These are phyloP conservation scores for Endotricha flammealis DNA, from an alignment of 2,888 invertebrate genomes.

Conservation along the genomic window DNA sequence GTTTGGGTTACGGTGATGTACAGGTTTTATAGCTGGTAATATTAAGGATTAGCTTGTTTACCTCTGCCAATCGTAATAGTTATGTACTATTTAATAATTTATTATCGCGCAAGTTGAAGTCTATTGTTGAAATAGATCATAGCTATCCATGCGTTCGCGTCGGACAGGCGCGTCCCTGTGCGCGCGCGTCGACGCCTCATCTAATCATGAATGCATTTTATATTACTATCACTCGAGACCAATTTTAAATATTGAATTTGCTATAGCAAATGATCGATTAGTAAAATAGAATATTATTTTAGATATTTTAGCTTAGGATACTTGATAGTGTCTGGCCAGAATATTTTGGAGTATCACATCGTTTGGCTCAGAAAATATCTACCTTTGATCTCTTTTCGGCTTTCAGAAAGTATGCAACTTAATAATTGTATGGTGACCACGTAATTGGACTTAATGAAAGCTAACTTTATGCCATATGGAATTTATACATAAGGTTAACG, in stretches of 20 bases:
- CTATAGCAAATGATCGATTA: constrained; percentile 70
- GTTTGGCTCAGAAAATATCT: constrained; percentile 78
- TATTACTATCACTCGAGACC: constrained; percentile 71
- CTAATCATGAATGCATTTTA: constrained; percentile 68
- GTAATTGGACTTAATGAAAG: constrained; percentile 74
- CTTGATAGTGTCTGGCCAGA: constrained; percentile 78
- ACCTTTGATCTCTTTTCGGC: constrained; percentile 77
- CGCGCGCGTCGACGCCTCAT: constrained; percentile 54
- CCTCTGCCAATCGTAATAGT: constrained; percentile 78
- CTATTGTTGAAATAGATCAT: constrained; percentile 76
- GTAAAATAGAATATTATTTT: constrained; percentile 73
- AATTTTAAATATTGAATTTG: constrained; percentile 73
- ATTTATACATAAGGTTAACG: constrained; percentile 78
- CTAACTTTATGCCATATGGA: constrained; percentile 78
- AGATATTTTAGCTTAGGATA: constrained; percentile 78
- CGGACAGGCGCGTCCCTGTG: constrained; percentile 19
- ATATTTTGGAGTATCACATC: constrained; percentile 78
- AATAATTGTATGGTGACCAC: constrained; percentile 69
- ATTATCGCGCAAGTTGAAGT: constrained; percentile 71
- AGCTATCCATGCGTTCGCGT: constrained; percentile 60
- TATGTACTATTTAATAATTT: constrained; percentile 75
- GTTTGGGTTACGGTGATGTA: constrained; percentile 76
- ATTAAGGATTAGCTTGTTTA: constrained; percentile 75
- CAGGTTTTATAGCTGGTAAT: constrained; percentile 78
- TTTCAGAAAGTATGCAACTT: constrained; percentile 76